A percentile compares a stretch with the other conserved stretches of the same genome.
Conservation (phyloP, 2,113 vertebrate genomes). For the Oenanthe oenanthe region DNA sequence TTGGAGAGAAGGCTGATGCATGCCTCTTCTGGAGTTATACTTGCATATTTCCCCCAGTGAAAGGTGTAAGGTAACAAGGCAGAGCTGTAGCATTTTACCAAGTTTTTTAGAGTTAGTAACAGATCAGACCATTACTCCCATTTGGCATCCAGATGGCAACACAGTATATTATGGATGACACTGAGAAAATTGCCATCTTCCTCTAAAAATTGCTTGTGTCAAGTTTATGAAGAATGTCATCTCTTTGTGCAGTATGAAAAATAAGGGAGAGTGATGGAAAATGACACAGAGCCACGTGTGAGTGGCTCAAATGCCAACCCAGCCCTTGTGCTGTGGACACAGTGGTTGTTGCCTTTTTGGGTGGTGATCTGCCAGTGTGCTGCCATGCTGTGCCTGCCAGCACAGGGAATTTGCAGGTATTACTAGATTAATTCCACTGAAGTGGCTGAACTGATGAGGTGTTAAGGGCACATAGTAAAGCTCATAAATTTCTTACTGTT, state of each 20-base stretch:
- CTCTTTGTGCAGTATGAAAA: background rate
- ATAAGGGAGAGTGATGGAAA: background rate
- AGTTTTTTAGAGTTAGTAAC: background rate
- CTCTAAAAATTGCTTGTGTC: background rate
- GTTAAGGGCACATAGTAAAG: rapidly evolving
- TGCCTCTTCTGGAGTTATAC: background rate
- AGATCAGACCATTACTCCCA: background rate
- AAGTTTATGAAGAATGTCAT: background rate
- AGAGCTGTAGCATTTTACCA: background rate
- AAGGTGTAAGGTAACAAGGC: background rate
- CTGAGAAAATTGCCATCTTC: background rate
- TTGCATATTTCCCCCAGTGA: background rate
- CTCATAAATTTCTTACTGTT: background rate
- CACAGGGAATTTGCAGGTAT: background rate
- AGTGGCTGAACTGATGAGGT: background rate
- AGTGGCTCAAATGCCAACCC: background rate
- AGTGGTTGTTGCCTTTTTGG: background rate
- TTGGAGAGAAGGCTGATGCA: background rate
- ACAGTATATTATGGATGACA: background rate
- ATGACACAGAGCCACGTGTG: background rate
- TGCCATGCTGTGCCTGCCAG: background rate
- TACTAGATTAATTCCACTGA: background rate
- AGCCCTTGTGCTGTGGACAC: background rate
- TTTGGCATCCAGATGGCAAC: background rate
- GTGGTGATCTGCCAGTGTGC: background rate